phyloP scores from a whole-genome alignment of 2,888 invertebrate species.

The Polydesmus complanatus region DNA sequence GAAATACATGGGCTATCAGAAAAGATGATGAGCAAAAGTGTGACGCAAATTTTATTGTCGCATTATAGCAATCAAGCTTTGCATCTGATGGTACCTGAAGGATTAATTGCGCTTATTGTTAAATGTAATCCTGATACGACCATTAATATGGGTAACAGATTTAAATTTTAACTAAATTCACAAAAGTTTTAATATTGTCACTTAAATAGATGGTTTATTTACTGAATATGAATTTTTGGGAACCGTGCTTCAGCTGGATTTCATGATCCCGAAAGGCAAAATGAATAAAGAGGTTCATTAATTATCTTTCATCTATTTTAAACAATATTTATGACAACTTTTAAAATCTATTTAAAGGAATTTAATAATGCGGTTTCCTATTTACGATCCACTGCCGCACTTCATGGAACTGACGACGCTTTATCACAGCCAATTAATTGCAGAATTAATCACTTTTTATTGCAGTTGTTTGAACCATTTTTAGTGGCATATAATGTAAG shows the following conservation, averaged over 20 bases:
- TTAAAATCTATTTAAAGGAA: neutral
- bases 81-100: neutral
- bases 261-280: neutral
- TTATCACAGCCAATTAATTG: neutral
- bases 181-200: neutral
- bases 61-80: conserved; percentile 13
- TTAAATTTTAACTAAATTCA: neutral
- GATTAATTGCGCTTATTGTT: neutral
- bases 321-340: neutral
- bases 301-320: neutral
- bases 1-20: neutral
- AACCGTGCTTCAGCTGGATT: conserved; percentile 8
- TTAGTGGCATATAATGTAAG: conserved; percentile 9
- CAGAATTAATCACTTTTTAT: conserved; percentile 3
- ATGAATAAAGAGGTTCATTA: neutral
- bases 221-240: conserved; percentile 8
- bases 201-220: neutral
- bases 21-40: neutral
- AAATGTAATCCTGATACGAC: neutral
- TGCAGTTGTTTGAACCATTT: conserved; percentile 5
- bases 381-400: neutral
- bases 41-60: conserved; percentile 5
- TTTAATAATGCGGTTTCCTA: neutral
- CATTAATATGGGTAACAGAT: neutral
- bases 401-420: neutral